phyloP scores from a whole-genome alignment of 2,888 invertebrate species.

The Allophyes oxyacanthae region DNA sequence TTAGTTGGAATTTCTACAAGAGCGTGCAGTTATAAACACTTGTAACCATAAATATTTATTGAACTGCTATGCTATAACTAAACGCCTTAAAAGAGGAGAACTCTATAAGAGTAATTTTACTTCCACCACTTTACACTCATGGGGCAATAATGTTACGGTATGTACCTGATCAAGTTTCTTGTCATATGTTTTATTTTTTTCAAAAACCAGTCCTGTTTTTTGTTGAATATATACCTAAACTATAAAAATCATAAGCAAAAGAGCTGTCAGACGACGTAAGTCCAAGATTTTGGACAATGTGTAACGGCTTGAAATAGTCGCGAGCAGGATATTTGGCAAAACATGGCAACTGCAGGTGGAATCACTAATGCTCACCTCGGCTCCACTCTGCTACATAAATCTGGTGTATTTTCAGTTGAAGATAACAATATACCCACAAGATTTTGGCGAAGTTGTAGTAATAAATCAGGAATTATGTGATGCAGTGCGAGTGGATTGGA shows the following conservation, averaged over 20 bases:
- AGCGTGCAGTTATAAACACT: slow-evolving; percentile 9
- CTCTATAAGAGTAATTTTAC: slow-evolving; percentile 34
- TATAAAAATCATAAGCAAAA: no score
- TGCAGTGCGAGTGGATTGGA: background rate
- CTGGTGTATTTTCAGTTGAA: slow-evolving; percentile 18
- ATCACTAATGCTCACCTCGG: no score
- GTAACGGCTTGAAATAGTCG: no score
- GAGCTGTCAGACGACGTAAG: no score
- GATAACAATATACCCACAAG: background rate
- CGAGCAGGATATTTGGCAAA: no score
- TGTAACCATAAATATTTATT: slow-evolving; percentile 20
- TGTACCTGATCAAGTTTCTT: no score
- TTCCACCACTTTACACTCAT: background rate
- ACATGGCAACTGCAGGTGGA: no score
- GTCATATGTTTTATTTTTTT: no score
- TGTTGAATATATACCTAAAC: no score
- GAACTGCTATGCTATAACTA: slow-evolving; percentile 25
- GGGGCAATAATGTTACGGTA: slow-evolving; percentile 45
- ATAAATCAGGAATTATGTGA: slow-evolving; percentile 19
- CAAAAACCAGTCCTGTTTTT: no score
- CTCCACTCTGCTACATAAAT: no score
- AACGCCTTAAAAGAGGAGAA: slow-evolving; percentile 19
- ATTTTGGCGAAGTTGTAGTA: slow-evolving; percentile 1
- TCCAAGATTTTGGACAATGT: no score
- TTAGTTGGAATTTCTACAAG: slow-evolving; percentile 10